phyloP scores from a whole-genome alignment of 2,888 invertebrate genomes.

The Drosophila subquinaria region DNA sequence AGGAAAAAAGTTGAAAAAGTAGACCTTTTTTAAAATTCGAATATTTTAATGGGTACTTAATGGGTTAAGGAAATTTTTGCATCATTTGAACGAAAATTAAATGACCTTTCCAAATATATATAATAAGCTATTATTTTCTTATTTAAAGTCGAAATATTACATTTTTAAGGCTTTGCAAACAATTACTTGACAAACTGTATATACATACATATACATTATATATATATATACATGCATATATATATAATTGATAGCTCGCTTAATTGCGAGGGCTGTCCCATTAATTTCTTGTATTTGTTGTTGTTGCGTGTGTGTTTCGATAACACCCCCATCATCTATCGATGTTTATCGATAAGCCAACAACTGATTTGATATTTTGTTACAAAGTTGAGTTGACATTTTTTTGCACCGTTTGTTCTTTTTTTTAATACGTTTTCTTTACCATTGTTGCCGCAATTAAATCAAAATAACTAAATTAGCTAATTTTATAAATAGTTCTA shows the following conservation, averaged over 20 bases:
- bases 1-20: too few species aligned
- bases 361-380: conserved; percentile 18
- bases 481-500: conserved; percentile 8
- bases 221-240: background rate
- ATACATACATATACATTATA: conserved; percentile 1
- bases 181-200: too few species aligned
- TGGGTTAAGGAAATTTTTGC: too few species aligned
- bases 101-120: too few species aligned
- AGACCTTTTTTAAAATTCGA: too few species aligned
- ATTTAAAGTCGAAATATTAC: too few species aligned
- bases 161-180: too few species aligned
- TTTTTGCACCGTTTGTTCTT: conserved; percentile 49
- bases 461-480: conserved; percentile 19
- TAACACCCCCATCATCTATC: conserved; percentile 12
- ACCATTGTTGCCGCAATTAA: conserved; percentile 25
- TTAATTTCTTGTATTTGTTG: conserved; percentile 40
- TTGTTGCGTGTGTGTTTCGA: conserved; percentile 31
- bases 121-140: too few species aligned
- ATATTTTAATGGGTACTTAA: too few species aligned
- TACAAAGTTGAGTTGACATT: conserved; percentile 35
- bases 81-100: too few species aligned
- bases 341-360: conserved; percentile 31
- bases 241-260: conserved; percentile 4
- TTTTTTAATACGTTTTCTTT: conserved; percentile 26
- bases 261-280: conserved; percentile 15